phyloP scores from a whole-genome alignment of 2,113 vertebrate species.

The Podarcis cretensis region DNA sequence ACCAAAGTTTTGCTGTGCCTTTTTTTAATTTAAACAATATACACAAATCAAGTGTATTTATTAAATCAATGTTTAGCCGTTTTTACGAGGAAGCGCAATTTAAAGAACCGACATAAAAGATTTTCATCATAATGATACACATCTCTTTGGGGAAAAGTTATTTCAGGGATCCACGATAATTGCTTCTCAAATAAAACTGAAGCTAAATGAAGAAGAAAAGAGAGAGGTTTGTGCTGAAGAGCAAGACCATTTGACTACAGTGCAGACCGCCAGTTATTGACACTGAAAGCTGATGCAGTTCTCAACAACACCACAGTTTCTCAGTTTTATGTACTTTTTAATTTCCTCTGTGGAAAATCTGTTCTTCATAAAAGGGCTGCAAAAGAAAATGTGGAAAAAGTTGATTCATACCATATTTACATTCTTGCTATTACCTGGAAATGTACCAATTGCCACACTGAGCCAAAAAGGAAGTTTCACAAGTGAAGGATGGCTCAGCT shows the following conservation, averaged over 20 bases:
- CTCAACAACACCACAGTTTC: conserved; percentile 84
- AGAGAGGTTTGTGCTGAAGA: conserved; percentile 72
- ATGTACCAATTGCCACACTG: conserved; percentile 75
- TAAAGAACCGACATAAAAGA: conserved; percentile 66
- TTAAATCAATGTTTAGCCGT: conserved; percentile 71
- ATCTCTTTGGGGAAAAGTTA: conserved; percentile 75
- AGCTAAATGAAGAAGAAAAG: conserved; percentile 77
- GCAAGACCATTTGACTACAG: conserved; percentile 75
- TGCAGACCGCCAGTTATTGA: conserved; percentile 74
- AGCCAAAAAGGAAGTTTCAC: conserved; percentile 77
- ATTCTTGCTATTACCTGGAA: conserved; percentile 86
- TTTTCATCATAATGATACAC: conserved; percentile 66
- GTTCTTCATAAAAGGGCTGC: conserved; percentile 92
- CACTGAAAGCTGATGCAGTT: conserved; percentile 80
- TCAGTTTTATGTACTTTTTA: conserved; percentile 93
- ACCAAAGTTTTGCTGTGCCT: conserved; percentile 46
- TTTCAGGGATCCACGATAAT: conserved; percentile 80
- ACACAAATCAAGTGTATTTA: conserved; percentile 72
- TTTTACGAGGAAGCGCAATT: conserved; percentile 74
- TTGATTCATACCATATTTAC: conserved; percentile 91
- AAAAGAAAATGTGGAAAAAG: conserved; percentile 88
- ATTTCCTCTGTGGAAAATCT: conserved; percentile 98
- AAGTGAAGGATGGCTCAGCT: conserved; percentile 40
- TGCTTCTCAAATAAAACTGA: conserved; percentile 75
- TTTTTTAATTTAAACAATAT: conserved; percentile 71